phyloP scores from a whole-genome alignment of 2,797 vertebrate species.

The Saguinus oedipus region DNA sequence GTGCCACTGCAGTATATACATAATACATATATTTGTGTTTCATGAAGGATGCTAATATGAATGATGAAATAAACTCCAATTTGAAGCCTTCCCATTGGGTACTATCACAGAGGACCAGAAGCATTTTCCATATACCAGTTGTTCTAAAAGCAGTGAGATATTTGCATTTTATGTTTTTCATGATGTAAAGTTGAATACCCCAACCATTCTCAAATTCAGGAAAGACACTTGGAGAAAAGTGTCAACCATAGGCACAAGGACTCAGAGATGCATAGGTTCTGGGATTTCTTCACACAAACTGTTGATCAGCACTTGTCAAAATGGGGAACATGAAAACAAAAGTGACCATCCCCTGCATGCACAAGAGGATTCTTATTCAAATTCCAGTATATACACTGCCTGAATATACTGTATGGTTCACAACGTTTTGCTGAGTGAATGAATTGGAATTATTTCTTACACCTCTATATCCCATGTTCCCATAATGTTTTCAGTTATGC shows the following conservation, averaged over 20 bases:
- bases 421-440: neutral
- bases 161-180: neutral
- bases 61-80: slow-evolving; percentile 5
- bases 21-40: slow-evolving; percentile 31
- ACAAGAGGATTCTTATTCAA: neutral
- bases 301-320: neutral
- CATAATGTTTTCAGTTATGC: neutral
- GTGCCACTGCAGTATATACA: neutral
- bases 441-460: neutral
- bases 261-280: neutral
- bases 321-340: neutral
- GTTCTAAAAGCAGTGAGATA: neutral
- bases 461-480: neutral
- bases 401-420: neutral
- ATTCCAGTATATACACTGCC: neutral
- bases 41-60: neutral
- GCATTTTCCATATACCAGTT: neutral
- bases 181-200: neutral
- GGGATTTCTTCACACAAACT: neutral
- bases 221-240: neutral
- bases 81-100: slow-evolving; percentile 20
- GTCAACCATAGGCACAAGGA: neutral
- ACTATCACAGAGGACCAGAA: neutral
- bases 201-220: neutral
- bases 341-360: neutral